Conservation (phyloP, 2,113 vertebrate genomes). For the Entelurus aequoreus region DNA sequence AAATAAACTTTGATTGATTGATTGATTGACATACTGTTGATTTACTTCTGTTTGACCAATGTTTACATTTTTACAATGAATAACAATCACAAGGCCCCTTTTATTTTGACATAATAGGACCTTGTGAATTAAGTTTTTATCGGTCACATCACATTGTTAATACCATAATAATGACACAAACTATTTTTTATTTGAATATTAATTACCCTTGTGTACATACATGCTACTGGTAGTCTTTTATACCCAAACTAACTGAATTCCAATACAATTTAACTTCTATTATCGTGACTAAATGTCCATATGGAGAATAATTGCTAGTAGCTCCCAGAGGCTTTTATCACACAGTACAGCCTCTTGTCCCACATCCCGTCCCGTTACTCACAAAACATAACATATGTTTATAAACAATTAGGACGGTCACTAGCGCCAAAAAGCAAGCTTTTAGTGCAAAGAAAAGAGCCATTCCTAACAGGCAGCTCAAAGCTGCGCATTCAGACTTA, state of each 20-base stretch:
- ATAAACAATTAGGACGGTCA: background rate
- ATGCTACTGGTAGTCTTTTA: too few species aligned
- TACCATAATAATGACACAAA: background rate
- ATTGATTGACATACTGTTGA: background rate
- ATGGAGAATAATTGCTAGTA: background rate
- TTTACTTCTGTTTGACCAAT: background rate
- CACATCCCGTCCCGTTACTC: constrained; percentile 51
- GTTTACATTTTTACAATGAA: background rate
- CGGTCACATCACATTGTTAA: background rate
- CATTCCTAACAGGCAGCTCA: constrained; percentile 42
- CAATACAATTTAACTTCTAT: too few species aligned
- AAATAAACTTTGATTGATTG: too few species aligned
- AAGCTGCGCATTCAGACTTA: constrained; percentile 60
- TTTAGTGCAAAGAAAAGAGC: constrained; percentile 15
- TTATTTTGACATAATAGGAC: background rate
- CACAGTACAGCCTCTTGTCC: constrained; percentile 34
- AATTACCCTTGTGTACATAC: background rate
- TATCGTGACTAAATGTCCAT: background rate
- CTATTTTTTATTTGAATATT: background rate
- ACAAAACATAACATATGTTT: background rate
- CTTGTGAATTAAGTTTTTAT: background rate
- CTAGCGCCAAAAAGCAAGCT: background rate
- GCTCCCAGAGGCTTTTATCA: constrained; percentile 18
- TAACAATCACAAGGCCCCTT: background rate
- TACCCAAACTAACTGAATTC: too few species aligned